Evolutionary conservation across 2,888 invertebrate genomes (phyloP), one percentile per base, ranked within the genome.

Genomic region (Neoascia interrupta): DNA sequence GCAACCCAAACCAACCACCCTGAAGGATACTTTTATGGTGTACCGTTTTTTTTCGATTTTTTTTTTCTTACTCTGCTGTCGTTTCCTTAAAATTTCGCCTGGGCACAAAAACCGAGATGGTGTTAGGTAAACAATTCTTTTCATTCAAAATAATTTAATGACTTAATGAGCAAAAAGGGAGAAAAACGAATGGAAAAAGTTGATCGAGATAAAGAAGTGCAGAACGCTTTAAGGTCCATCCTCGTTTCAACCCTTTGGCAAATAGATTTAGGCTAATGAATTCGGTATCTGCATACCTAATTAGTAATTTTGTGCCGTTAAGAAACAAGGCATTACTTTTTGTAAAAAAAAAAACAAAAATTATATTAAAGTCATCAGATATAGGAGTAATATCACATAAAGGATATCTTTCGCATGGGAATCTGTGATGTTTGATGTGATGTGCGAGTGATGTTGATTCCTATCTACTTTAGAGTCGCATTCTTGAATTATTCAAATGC

Each of bases 81-180:
- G 28, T 43, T 37, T 53, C 51, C 45, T 34, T 60, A 53, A 51
- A 69, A 75, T 69, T 56, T 51, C 54, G 34, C 34, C 31, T 28
- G 13, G 36, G 56, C 51, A 63, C 36, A 63, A 58, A 75, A 69
- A 56, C 31, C n/a, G 66, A 49, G 69, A 79, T 72, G 72, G 79
- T 79, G 76, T 72, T 76, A 72, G 76, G 72, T 72, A 76, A 76
- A 76, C 72, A 76, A 76, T 76, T 64, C 31, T 31, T 79, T 73
- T 66, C 79, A 79, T 73, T 79, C 73, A 73, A 79, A 79, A 79
- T 73, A 79, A 79, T 79, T 73, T 79, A 79, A 79, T 79, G 79
- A 68, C 79, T 73, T 79, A 73, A 79, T 73, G 79, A 79, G 73
- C 54, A 58, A 53, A 73, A 79, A 61, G 13, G 54, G 43, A 15